Percentiles rank a stretch among this genome's conserved stretches.
These are phyloP conservation scores for Pasiphila rectangulata DNA, from an alignment of 2,888 invertebrate genomes.

Conservation along the genomic window DNA sequence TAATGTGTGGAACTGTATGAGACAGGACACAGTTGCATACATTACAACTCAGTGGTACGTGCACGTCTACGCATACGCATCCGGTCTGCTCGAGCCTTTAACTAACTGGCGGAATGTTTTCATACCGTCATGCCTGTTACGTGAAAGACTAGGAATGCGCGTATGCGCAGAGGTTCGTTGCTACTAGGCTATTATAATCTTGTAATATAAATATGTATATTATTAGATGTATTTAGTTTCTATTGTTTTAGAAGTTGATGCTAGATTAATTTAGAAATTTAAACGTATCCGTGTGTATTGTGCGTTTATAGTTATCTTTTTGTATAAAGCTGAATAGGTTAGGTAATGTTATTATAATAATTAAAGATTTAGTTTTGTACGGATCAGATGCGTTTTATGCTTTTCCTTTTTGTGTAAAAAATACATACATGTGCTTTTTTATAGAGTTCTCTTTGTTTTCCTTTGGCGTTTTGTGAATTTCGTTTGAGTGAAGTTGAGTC, in stretches of 20 bases:
- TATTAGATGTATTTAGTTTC: conserved; percentile 9
- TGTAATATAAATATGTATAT: conserved; percentile 14
- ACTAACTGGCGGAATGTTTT: too few relatives aligned
- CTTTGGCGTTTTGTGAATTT: background rate
- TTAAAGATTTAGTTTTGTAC: conserved; percentile 31
- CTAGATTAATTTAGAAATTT: conserved; percentile 18
- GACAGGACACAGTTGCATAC: too few relatives aligned
- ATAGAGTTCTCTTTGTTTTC: background rate
- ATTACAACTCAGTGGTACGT: too few relatives aligned
- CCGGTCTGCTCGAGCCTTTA: too few relatives aligned
- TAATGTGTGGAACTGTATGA: too few relatives aligned
- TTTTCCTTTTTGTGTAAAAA: too few relatives aligned
- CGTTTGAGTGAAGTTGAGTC: too few relatives aligned
- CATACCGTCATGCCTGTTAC: too few relatives aligned
- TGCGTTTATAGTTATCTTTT: conserved; percentile 10
- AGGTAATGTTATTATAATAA: conserved; percentile 31
- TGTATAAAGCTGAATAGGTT: conserved; percentile 25
- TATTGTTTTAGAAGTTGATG: conserved; percentile 18
- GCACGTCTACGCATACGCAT: too few relatives aligned
- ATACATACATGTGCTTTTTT: conserved; percentile 27
- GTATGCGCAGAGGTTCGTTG: too few relatives aligned
- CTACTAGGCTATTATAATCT: too few relatives aligned
- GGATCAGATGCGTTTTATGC: conserved; percentile 31
- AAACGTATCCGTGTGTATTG: conserved; percentile 19
- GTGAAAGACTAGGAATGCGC: too few relatives aligned